Percentiles rank a stretch among this genome's conserved stretches.
phyloP scores from a whole-genome alignment of 2,113 vertebrate genomes.

The Sinosuthora webbiana region DNA sequence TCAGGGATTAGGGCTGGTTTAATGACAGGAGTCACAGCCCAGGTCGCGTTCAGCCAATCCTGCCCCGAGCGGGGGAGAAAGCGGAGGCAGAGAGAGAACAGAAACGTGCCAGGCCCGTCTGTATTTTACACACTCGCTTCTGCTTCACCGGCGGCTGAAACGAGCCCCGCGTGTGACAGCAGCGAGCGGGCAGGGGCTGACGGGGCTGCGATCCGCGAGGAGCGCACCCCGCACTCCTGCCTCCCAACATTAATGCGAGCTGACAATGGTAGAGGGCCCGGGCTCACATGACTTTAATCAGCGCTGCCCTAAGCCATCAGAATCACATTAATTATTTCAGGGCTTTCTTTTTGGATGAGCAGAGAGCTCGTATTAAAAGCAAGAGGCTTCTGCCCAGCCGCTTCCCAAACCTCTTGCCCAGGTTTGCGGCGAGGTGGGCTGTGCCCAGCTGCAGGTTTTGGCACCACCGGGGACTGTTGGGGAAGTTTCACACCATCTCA shows the following conservation, averaged over 20 bases:
- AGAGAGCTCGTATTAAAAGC: not conserved
- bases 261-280: constrained; percentile 74
- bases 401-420: not conserved
- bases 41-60: not conserved
- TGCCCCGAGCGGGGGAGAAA: not conserved
- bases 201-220: constrained; percentile 18
- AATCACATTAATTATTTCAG: constrained; percentile 70
- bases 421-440: not conserved
- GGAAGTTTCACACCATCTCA: constrained; percentile 67
- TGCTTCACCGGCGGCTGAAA: constrained; percentile 59
- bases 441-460: not conserved
- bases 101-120: not conserved
- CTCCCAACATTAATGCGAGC: constrained; percentile 65
- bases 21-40: not conserved
- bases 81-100: not conserved
- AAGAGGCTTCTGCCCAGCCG: constrained; percentile 2
- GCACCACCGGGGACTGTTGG: not conserved
- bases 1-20: not conserved
- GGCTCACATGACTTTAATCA: constrained; percentile 69
- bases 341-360: constrained; percentile 48
- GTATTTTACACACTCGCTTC: not conserved
- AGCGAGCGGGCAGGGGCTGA: not conserved
- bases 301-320: constrained; percentile 45
- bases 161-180: constrained; percentile 1
- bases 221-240: constrained; percentile 25